phyloP scores from a whole-genome alignment of 2,797 vertebrate genomes.

The Phylloscopus collybita region DNA sequence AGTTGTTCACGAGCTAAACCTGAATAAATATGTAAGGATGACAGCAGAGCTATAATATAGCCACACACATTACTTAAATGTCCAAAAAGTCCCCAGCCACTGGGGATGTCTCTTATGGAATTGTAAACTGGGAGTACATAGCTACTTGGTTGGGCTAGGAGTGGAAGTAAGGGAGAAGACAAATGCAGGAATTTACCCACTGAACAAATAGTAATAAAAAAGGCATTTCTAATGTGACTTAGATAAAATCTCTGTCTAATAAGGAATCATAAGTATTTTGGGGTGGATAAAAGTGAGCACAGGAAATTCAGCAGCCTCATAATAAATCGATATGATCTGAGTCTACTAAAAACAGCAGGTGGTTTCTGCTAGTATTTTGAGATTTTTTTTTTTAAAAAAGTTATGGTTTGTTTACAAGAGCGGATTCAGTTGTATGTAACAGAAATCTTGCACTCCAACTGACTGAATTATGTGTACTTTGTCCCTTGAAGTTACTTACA shows the following conservation, averaged over 20 bases:
- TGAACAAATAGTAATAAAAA: neutral
- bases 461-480: neutral
- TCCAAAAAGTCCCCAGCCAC: neutral
- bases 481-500: neutral
- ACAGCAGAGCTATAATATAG: neutral
- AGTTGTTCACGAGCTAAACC: neutral
- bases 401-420: neutral
- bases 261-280: neutral
- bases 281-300: neutral
- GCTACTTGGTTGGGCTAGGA: neutral
- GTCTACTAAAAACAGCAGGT: neutral
- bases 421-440: neutral
- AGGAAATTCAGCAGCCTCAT: neutral
- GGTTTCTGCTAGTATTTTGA: neutral
- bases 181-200: neutral
- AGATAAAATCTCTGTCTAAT: neutral
- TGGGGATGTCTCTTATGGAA: neutral
- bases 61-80: neutral
- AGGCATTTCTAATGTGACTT: neutral
- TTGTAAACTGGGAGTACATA: neutral
- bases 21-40: neutral
- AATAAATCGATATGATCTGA: neutral
- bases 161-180: neutral
- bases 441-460: neutral
- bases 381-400: neutral